phyloP scores from a whole-genome alignment of 2,113 vertebrate species.

The Merops nubicus region DNA sequence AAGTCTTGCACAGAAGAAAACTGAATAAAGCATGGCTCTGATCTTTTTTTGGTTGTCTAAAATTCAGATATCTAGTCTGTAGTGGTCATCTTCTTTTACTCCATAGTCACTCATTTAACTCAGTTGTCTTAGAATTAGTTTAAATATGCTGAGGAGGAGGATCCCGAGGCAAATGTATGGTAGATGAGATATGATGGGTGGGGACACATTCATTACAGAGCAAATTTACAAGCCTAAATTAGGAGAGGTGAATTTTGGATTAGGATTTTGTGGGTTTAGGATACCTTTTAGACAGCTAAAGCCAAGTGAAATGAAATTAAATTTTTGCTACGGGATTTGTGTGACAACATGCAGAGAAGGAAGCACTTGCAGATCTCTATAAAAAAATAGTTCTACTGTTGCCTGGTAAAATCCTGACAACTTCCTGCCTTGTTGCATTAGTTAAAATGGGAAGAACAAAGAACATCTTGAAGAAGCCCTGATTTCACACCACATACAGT shows the following conservation, averaged over 20 bases:
- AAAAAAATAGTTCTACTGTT: neutral
- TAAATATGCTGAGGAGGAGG: neutral
- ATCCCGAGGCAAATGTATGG: neutral
- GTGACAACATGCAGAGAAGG: neutral
- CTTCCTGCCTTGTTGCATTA: neutral
- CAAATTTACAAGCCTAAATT: neutral
- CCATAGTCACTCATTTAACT: neutral
- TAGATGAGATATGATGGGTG: neutral
- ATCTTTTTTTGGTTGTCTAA: neutral
- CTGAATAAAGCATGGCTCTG: neutral
- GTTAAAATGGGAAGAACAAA: neutral
- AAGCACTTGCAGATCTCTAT: neutral
- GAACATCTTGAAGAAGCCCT: neutral
- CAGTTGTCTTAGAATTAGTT: neutral
- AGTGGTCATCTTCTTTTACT: neutral
- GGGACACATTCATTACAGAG: neutral
- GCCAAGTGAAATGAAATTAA: neutral
- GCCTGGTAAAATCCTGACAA: conserved; percentile 1
- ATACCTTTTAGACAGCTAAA: neutral
- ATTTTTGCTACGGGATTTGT: neutral
- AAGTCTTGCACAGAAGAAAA: neutral
- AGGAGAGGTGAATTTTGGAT: neutral
- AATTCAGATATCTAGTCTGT: neutral
- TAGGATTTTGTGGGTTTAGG: neutral
- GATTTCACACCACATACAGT: neutral